Conservation (phyloP, 2,888 invertebrate genomes). For the Julus scandinavius region DNA sequence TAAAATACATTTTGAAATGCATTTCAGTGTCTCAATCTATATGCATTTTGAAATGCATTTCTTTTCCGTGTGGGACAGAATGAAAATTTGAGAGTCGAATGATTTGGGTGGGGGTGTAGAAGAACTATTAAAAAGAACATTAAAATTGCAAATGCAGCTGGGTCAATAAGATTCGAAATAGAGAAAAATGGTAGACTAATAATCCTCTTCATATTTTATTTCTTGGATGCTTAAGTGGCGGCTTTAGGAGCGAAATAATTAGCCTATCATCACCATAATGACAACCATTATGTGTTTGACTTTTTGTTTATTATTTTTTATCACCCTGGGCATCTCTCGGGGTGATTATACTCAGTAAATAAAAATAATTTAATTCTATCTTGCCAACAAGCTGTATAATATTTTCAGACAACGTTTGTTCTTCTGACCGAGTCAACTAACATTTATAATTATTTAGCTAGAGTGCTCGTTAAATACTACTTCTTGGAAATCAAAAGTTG, state of each 20-base stretch:
- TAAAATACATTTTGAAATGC: too few relatives aligned
- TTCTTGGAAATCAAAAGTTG: background rate
- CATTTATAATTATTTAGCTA: slow-evolving; percentile 5
- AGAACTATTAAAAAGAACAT: background rate
- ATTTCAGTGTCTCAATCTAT: too few relatives aligned
- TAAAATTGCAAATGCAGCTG: background rate
- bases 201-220: slow-evolving; percentile 5
- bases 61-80: too few relatives aligned
- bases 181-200: background rate
- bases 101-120: background rate
- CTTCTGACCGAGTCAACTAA: background rate
- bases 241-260: background rate
- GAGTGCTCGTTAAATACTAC: background rate
- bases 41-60: too few relatives aligned
- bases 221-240: background rate
- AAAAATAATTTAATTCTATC: background rate
- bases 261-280: background rate
- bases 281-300: background rate
- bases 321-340: background rate
- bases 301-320: background rate
- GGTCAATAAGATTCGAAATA: slow-evolving; percentile 5
- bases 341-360: background rate
- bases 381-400: background rate
- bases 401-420: background rate
- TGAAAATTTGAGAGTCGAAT: background rate